Conservation (phyloP, 1,140 invertebrate species). For the Diabrotica undecimpunctata region DNA sequence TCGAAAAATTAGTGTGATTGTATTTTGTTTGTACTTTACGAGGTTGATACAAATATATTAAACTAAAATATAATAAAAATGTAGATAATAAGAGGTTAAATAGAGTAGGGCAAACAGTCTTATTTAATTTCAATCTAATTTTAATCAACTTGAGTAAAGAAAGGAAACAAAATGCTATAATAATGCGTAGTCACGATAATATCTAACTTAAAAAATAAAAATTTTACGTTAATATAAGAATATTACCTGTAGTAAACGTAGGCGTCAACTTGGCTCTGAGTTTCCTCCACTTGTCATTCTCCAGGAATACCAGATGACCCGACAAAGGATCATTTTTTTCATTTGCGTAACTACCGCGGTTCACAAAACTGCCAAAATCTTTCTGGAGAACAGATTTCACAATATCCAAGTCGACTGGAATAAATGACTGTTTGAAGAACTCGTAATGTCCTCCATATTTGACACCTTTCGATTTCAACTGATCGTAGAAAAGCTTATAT, state of each 20-base stretch:
- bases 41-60: no score
- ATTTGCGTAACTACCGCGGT: slow-evolving; percentile 45
- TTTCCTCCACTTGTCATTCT: slow-evolving; percentile 49
- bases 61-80: no score
- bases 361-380: slow-evolving; percentile 50
- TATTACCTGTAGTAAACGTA: slow-evolving; percentile 49
- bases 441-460: slow-evolving; percentile 26
- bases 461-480: slow-evolving; percentile 1
- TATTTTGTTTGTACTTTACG: no score
- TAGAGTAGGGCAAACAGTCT: no score
- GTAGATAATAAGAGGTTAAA: no score
- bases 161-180: no score
- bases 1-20: no score
- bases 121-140: no score
- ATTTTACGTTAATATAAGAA: no score
- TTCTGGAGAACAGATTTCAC: slow-evolving; percentile 49
- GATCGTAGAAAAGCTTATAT: background rate
- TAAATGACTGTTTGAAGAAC: slow-evolving; percentile 17
- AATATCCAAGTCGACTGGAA: slow-evolving; percentile 49
- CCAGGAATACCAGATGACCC: slow-evolving; percentile 49
- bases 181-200: no score
- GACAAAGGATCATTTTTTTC: slow-evolving; percentile 49
- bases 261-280: slow-evolving; percentile 49
- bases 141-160: no score
- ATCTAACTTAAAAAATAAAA: no score